A percentile compares a stretch with the other conserved stretches of the same genome.
phyloP scores from a whole-genome alignment of 2,797 vertebrate genomes.

The Malurus leucopterus region DNA sequence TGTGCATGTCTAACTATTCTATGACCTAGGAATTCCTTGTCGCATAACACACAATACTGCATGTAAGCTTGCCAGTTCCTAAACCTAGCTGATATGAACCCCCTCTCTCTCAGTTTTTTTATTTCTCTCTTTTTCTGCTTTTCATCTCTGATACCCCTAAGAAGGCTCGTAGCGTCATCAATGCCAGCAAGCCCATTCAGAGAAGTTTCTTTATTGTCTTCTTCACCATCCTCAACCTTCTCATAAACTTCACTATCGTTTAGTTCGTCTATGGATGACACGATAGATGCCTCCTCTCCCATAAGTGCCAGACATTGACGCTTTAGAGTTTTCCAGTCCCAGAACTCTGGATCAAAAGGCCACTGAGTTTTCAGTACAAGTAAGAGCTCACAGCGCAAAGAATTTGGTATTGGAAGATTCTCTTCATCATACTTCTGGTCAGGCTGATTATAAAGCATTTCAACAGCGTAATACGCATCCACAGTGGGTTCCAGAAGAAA shows the following conservation, averaged over 20 bases:
- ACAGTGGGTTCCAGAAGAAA: conserved; percentile 96
- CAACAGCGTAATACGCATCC: conserved; percentile 95
- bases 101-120: conserved; percentile 89
- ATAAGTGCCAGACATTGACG: conserved; percentile 92
- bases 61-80: conserved; percentile 98
- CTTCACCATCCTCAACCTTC: conserved; percentile 80
- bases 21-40: conserved; percentile 96
- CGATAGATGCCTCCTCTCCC: conserved; percentile 96
- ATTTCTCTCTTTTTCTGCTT: conserved; percentile 89
- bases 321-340: conserved; percentile 98
- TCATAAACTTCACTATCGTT: conserved; percentile 91
- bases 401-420: conserved; percentile 93
- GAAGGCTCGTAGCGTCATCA: conserved; percentile 79
- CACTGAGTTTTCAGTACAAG: conserved; percentile 96
- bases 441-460: conserved; percentile 94
- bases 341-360: conserved; percentile 98
- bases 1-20: conserved; percentile 95
- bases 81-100: conserved; percentile 92
- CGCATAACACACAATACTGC: conserved; percentile 97
- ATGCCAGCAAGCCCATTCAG: conserved; percentile 78
- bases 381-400: conserved; percentile 91
- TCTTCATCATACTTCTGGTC: conserved; percentile 96
- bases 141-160: conserved; percentile 78
- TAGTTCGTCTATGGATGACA: conserved; percentile 93
- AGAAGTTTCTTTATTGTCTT: conserved; percentile 68